phyloP scores from a whole-genome alignment of 1,140 invertebrate genomes.

The Gryon sp. region DNA sequence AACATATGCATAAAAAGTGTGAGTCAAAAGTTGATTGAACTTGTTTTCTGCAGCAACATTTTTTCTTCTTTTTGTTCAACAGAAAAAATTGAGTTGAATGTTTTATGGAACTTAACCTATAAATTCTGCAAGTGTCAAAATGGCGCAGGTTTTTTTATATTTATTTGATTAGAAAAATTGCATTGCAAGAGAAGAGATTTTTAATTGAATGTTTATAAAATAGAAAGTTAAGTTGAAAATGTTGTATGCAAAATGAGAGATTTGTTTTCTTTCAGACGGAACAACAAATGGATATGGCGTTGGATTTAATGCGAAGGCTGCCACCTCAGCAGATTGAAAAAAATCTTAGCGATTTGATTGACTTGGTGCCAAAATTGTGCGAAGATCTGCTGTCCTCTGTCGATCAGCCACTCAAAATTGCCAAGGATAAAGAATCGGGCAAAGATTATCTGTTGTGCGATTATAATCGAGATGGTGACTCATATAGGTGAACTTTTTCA shows the following conservation, averaged over 20 bases:
- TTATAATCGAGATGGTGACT: constrained; percentile 99
- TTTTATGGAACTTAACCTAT: constrained; percentile 28
- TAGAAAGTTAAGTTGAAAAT: no score
- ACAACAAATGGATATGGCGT: constrained; percentile 98
- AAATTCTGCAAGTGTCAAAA: constrained; percentile 67
- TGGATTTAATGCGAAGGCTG: constrained; percentile 98
- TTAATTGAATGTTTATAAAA: constrained; percentile 11
- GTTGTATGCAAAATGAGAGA: constrained; percentile 30
- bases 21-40: constrained; percentile 5
- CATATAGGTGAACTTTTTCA: constrained; percentile 84
- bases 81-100: background rate
- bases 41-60: background rate
- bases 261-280: constrained; percentile 88
- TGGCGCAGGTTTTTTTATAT: constrained; percentile 64
- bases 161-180: no score
- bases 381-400: constrained; percentile 98
- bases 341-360: constrained; percentile 98
- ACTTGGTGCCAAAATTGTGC: constrained; percentile 96
- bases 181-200: no score
- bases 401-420: constrained; percentile 99
- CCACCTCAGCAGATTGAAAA: constrained; percentile 99
- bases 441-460: constrained; percentile 99
- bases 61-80: background rate
- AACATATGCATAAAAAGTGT: background rate
- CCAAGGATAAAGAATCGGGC: constrained; percentile 94